Evolutionary conservation across 2,888 invertebrate species (phyloP), one percentile per base, ranked within the genome.

Genomic region (Autographa pulchrina): DNA sequence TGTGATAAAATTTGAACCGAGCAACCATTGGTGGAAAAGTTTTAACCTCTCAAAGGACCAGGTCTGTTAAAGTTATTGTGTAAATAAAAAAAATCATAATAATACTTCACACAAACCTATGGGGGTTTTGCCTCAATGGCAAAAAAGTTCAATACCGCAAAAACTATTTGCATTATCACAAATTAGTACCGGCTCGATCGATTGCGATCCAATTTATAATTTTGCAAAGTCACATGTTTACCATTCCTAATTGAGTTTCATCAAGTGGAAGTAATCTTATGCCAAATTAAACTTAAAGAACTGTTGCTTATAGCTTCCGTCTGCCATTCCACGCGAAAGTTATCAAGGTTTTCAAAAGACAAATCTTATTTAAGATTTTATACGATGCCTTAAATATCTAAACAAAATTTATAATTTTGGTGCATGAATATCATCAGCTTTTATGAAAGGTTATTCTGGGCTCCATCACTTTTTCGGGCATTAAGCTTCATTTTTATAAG

Each of bases 221-320:
- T 70, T 68, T 63, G 80, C 75, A n/a, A 48, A 68, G 60, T 75
- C 76, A 79, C 58, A 31, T 52, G 7, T 52, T 70, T 43, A 13
- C 8, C 6, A 9, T 3, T 60, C 16, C 62, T 9, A 65, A 59
- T 25, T 65, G 43, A 11, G 20, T 31, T 54, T 0, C 62, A 78
- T 78, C 38, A 65, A 75, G 63, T 79, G 32, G 16, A 14, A 38
- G 38, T 58, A 32, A 62, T 54, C 20, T 13, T 20, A 56, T 14
- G 54, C 54, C 54, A 54, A 20, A 13, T 56, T 56, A 56, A 56
- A 56, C 54, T 56, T 25, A 56, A 54, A 25, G 11, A 20, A 25
- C 54, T n/a, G 48, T n/a, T 43, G 5, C 48, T 5, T 5, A 48
- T 48, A 16, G 48, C 48, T 48, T 48, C 48, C 48, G 48, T 48